Percentiles rank a stretch among this genome's conserved stretches.
Evolutionary conservation across 2,113 vertebrate species (phyloP).

Genomic region (Zapornia atra): DNA sequence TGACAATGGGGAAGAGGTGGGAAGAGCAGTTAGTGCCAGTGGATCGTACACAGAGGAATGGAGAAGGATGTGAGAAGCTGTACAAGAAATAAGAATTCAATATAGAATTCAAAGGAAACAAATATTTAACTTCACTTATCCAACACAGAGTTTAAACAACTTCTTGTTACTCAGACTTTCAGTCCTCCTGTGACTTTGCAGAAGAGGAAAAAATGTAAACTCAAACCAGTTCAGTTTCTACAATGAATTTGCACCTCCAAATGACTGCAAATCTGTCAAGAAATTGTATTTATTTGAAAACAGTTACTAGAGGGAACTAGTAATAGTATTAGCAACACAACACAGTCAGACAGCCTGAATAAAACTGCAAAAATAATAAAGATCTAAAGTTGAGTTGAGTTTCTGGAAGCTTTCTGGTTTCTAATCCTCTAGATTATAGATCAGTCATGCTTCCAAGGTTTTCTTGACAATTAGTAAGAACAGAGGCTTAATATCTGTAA

Average conservation of each 20-base stretch:
- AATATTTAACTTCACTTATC: not conserved
- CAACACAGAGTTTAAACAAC: not conserved
- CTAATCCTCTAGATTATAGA: not conserved
- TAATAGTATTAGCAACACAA: not conserved
- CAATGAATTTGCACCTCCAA: not conserved
- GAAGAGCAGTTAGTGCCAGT: not conserved
- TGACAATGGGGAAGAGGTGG: not conserved
- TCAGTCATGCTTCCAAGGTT: not conserved
- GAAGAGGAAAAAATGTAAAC: not conserved
- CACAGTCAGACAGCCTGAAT: not conserved
- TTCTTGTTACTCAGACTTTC: not conserved
- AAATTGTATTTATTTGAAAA: not conserved
- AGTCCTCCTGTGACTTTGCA: not conserved
- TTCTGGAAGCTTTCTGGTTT: not conserved
- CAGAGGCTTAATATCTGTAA: not conserved
- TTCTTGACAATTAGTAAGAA: not conserved
- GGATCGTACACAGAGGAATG: not conserved
- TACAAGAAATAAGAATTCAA: not conserved
- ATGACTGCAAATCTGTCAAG: not conserved
- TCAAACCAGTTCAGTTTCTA: not conserved
- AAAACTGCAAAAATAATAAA: not conserved
- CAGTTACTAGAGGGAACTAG: not conserved
- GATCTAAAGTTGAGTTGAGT: not conserved
- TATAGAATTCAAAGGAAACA: not conserved
- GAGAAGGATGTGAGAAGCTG: not conserved